Percentiles rank a stretch among this genome's conserved stretches.
phyloP scores from a whole-genome alignment of 2,888 invertebrate species.

The Sinhomidia bicolor region DNA sequence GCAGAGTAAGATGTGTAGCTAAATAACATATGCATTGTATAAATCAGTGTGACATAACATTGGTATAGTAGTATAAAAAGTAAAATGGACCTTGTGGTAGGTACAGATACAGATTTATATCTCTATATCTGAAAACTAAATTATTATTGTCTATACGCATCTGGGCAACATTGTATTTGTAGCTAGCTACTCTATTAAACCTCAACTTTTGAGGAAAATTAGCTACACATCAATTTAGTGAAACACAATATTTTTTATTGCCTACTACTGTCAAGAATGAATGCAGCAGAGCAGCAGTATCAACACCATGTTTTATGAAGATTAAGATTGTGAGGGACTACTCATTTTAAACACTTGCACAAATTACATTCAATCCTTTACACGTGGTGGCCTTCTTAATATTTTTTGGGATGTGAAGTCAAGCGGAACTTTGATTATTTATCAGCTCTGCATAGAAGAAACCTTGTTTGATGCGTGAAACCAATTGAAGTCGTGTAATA shows the following conservation, averaged over 20 bases:
- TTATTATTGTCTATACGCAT: not conserved
- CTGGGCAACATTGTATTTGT: not conserved
- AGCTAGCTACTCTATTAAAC: not conserved
- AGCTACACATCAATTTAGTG: not conserved
- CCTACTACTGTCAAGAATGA: too few relatives aligned
- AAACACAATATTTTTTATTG: not conserved
- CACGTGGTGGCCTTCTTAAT: not conserved
- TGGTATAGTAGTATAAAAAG: too few relatives aligned
- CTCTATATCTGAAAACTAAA: too few relatives aligned
- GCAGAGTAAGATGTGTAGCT: too few relatives aligned
- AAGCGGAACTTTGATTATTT: conserved; percentile 37
- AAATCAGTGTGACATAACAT: too few relatives aligned
- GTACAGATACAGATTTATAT: not conserved
- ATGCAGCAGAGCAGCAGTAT: too few relatives aligned
- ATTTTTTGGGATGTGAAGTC: conserved; percentile 55
- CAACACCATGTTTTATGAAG: too few relatives aligned
- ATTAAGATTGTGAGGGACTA: too few relatives aligned
- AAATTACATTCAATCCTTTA: not conserved
- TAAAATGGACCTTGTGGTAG: too few relatives aligned
- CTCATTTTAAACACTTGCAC: not conserved
- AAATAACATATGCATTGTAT: too few relatives aligned
- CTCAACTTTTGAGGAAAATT: not conserved
- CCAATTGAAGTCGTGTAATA: conserved; percentile 31
- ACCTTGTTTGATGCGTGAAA: conserved; percentile 27
- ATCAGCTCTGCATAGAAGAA: not conserved